Evolutionary conservation across 2,797 vertebrate species (phyloP).

Genomic region (Urophycis tenuis): DNA sequence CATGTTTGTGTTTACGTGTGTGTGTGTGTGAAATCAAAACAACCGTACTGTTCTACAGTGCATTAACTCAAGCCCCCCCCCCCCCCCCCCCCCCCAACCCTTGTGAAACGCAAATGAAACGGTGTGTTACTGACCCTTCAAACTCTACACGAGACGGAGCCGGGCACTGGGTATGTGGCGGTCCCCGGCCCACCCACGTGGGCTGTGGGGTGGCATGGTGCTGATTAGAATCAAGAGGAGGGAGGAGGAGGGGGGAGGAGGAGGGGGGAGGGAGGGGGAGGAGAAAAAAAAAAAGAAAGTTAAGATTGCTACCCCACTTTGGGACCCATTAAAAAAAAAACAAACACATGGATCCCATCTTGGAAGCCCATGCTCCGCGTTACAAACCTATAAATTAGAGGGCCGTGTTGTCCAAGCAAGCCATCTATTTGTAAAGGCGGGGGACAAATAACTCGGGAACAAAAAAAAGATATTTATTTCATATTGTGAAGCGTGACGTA

Average conservation of each 20-base stretch:
- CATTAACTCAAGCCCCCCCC: background rate
- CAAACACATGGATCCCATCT: conserved; percentile 59
- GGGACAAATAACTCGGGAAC: conserved; percentile 39
- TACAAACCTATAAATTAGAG: conserved; percentile 55
- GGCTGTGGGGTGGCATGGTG: conserved; percentile 59
- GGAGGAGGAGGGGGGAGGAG: conserved; percentile 6
- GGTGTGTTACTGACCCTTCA: conserved; percentile 20
- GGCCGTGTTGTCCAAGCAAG: conserved; percentile 52
- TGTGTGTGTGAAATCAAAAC: background rate
- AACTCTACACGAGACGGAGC: conserved; percentile 30
- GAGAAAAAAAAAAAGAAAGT: conserved; percentile 24
- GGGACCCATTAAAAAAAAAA: conserved; percentile 49
- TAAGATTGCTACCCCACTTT: conserved; percentile 58
- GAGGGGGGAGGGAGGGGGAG: conserved; percentile 13
- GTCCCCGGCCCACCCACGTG: conserved; percentile 51
- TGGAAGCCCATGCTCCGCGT: conserved; percentile 41
- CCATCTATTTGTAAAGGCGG: conserved; percentile 51
- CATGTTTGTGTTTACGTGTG: background rate
- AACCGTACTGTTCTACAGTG: background rate
- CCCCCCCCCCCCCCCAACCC: too few relatives aligned
- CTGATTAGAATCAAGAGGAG: conserved; percentile 59
- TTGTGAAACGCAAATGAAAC: background rate
- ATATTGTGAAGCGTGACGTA: conserved; percentile 64
- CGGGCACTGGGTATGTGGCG: conserved; percentile 32
- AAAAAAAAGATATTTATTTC: conserved; percentile 68